These are phyloP conservation scores for Sigmodon hispidus DNA, from an alignment of 2,113 vertebrate genomes.

Conservation along the genomic window DNA sequence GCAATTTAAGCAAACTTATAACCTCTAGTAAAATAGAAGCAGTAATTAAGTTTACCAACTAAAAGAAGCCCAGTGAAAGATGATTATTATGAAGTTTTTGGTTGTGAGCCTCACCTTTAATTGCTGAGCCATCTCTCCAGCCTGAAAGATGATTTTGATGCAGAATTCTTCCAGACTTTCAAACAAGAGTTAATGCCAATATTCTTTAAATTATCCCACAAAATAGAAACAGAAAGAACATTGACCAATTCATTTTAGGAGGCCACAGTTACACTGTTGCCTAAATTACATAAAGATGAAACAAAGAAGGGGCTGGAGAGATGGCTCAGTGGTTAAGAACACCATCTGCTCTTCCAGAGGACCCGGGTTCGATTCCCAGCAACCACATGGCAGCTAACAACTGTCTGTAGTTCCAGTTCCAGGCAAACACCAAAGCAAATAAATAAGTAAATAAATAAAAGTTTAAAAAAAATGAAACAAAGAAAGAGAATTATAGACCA, in stretches of 20 bases:
- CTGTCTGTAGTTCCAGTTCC: too few relatives aligned
- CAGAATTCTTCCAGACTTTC: background rate
- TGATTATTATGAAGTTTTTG: too few relatives aligned
- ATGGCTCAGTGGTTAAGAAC: too few relatives aligned
- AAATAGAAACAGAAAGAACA: background rate
- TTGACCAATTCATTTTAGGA: background rate
- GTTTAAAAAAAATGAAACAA: too few relatives aligned
- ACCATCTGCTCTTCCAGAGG: too few relatives aligned
- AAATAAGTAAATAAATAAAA: too few relatives aligned
- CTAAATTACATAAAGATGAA: background rate
- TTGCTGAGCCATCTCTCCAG: too few relatives aligned
- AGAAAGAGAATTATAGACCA: background rate
- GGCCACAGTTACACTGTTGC: background rate
- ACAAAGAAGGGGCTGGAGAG: too few relatives aligned
- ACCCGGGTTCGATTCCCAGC: too few relatives aligned
- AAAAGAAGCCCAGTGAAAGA: background rate
- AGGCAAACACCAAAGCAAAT: too few relatives aligned
- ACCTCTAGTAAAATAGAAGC: background rate
- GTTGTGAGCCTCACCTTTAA: too few relatives aligned
- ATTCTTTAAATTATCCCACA: background rate
- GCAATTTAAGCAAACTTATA: background rate
- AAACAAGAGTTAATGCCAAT: background rate
- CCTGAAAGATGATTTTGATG: background rate
- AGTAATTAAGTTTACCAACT: background rate
- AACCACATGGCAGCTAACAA: too few relatives aligned